A percentile compares a stretch with the other conserved stretches of the same genome.
These are phyloP conservation scores for Microcebus murinus DNA, from an alignment of 2,113 vertebrate genomes.

Conservation along the genomic window DNA sequence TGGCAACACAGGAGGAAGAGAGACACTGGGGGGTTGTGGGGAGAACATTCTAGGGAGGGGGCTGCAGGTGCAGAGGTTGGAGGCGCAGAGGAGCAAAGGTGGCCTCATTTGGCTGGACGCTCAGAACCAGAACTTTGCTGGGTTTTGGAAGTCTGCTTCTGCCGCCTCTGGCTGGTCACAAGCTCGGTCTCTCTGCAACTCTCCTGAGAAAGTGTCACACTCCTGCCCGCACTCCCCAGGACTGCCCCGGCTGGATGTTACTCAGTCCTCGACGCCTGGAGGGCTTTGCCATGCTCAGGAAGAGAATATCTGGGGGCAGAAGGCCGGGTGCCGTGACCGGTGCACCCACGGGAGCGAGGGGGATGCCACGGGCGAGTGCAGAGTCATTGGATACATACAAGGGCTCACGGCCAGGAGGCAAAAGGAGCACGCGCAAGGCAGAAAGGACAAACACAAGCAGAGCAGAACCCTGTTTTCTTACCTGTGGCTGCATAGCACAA, in stretches of 20 bases:
- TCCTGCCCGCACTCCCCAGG: background rate
- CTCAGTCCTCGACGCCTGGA: background rate
- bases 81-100: background rate
- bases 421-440: background rate
- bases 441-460: background rate
- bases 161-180: background rate
- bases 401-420: background rate
- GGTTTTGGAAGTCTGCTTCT: background rate
- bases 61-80: background rate
- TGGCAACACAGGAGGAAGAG: background rate
- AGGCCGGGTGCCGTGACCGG: too few species aligned
- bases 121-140: background rate
- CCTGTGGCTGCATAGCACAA: background rate
- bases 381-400: background rate
- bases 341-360: background rate
- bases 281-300: background rate
- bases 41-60: background rate
- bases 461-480: background rate
- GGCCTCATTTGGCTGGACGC: background rate
- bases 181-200: fast-evolving
- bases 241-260: background rate
- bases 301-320: background rate
- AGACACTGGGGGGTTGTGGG: background rate
- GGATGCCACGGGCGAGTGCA: background rate
- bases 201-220: background rate